Conservation (phyloP, 1,140 invertebrate species). For the Leucophenga varia region DNA sequence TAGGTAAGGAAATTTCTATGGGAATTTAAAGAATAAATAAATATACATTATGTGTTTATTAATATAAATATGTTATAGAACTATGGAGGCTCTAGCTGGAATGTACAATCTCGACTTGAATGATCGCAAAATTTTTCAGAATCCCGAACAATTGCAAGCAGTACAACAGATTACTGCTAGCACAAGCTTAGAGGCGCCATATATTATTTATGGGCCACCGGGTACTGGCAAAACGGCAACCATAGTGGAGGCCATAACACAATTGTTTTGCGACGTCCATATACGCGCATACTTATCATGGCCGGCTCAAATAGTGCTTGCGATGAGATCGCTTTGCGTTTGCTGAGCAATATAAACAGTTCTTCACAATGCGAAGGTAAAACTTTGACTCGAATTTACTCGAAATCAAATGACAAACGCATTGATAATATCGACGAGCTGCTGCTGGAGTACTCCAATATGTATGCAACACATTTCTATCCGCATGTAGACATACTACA, state of each 20-base stretch:
- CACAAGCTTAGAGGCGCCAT: conserved; percentile 65
- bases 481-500: conserved; percentile 40
- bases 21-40: neutral
- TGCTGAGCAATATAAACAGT: conserved; percentile 56
- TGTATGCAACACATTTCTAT: conserved; percentile 43
- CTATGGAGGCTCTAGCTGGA: neutral
- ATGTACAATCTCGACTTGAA: conserved; percentile 8
- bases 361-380: conserved; percentile 11
- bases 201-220: conserved; percentile 78
- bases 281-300: conserved; percentile 65
- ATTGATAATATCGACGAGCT: conserved; percentile 45
- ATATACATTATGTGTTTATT: neutral
- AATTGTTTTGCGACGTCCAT: conserved; percentile 56
- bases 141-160: conserved; percentile 67
- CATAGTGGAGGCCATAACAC: conserved; percentile 69
- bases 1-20: too few species aligned
- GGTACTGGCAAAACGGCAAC: conserved; percentile 80
- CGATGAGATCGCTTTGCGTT: conserved; percentile 67
- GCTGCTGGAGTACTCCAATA: conserved; percentile 44
- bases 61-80: conserved; percentile 2
- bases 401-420: conserved; percentile 55
- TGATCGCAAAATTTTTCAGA: conserved; percentile 47
- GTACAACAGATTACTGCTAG: conserved; percentile 65
- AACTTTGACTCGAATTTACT: conserved; percentile 57
- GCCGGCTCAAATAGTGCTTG: conserved; percentile 78